Percentiles rank a stretch among this genome's conserved stretches.
These are phyloP conservation scores for Ericerus pela DNA, from an alignment of 1,140 invertebrate genomes.

Conservation along the genomic window DNA sequence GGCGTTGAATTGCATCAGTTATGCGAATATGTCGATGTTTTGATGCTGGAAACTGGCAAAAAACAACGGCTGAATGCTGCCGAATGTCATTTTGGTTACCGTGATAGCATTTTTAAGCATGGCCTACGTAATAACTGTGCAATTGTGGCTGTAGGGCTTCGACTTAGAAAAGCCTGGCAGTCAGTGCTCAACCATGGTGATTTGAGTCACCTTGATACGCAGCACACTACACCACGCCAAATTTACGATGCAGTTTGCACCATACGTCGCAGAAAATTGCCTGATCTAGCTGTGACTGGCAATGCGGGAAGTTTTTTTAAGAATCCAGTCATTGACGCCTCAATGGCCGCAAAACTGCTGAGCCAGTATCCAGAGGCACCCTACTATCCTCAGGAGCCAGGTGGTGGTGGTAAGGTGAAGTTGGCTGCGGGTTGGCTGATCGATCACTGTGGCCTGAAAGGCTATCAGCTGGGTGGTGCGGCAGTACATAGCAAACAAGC, in stretches of 20 bases:
- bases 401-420: neutral
- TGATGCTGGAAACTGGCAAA: neutral
- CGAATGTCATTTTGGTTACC: slow-evolving; percentile 9
- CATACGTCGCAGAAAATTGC: neutral
- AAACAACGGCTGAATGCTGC: neutral
- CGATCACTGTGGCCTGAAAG: neutral
- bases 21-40: neutral
- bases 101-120: slow-evolving; percentile 2
- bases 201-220: neutral
- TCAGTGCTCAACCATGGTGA: neutral
- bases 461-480: neutral
- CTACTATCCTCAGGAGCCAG: neutral
- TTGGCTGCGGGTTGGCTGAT: slow-evolving; percentile 5
- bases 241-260: slow-evolving; percentile 1
- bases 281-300: neutral
- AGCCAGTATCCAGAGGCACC: neutral
- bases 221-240: neutral
- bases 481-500: neutral
- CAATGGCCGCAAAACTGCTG: neutral
- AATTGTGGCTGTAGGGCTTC: neutral
- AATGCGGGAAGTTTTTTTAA: slow-evolving; percentile 13
- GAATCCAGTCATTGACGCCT: neutral
- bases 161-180: neutral
- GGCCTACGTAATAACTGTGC: neutral
- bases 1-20: neutral